Conservation (phyloP, 2,113 vertebrate genomes). For the Ceuthmochares aereus region DNA sequence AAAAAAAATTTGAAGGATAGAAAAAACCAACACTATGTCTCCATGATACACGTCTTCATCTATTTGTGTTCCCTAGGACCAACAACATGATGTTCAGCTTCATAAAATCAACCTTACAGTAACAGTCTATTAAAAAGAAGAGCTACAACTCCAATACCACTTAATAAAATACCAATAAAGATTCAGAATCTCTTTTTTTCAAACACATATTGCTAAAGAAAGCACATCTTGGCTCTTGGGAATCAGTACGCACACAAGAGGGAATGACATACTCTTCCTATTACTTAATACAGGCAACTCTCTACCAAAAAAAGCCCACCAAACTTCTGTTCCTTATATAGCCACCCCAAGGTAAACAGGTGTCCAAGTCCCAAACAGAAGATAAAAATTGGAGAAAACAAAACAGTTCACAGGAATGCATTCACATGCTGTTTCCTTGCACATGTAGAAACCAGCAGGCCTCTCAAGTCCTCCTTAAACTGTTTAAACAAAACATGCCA, state of each 20-base stretch:
- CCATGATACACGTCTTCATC: neutral
- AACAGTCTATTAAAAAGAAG: neutral
- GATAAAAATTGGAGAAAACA: neutral
- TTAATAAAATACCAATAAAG: neutral
- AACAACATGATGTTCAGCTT: neutral
- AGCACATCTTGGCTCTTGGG: neutral
- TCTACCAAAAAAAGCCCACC: neutral
- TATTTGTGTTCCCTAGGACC: neutral
- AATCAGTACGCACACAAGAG: neutral
- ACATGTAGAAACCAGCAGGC: neutral
- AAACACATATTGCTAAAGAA: neutral
- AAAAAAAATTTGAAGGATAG: neutral
- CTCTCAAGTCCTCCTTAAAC: neutral
- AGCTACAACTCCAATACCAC: accelerated
- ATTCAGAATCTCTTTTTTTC: neutral
- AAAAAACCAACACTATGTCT: neutral
- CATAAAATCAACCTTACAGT: neutral
- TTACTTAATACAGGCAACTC: slow-evolving; percentile 46
- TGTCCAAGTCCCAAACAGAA: neutral
- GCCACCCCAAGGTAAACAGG: slow-evolving; percentile 20
- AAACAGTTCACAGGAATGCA: neutral
- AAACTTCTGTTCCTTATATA: slow-evolving; percentile 38
- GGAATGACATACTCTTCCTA: slow-evolving; percentile 22
- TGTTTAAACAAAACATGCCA: neutral
- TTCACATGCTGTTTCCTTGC: neutral